These are phyloP conservation scores for Nymphicus hollandicus DNA, from an alignment of 2,113 vertebrate genomes.

Conservation along the genomic window DNA sequence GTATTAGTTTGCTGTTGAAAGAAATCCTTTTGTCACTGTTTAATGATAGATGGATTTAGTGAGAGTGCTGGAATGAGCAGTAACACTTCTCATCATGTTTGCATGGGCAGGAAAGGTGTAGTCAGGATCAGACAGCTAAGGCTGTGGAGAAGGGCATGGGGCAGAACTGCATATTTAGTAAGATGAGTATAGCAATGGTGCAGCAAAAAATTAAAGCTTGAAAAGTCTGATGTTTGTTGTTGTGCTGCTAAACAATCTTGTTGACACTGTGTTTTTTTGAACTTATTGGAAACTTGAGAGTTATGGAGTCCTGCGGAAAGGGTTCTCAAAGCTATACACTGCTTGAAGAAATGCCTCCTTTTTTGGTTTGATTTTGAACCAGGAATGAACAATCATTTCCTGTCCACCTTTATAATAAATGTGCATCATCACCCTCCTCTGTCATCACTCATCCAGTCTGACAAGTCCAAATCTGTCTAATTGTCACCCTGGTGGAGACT, in stretches of 20 bases:
- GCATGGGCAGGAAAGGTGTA: neutral
- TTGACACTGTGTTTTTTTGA: neutral
- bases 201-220: neutral
- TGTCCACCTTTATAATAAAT: neutral
- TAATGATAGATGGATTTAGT: neutral
- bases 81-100: slow-evolving; percentile 5
- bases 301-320: neutral
- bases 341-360: neutral
- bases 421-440: neutral
- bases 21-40: neutral
- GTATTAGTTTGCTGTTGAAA: neutral
- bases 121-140: neutral
- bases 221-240: neutral
- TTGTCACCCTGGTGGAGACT: neutral
- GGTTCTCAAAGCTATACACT: neutral
- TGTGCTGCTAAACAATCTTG: neutral
- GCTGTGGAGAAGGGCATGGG: neutral
- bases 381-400: neutral
- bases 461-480: neutral
- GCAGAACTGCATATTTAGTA: neutral
- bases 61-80: neutral
- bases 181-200: neutral
- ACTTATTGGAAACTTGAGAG: neutral
- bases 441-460: neutral
- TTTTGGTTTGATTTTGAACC: neutral